Conservation (phyloP, 2,888 invertebrate species). For the Hoplodrina blanda region DNA sequence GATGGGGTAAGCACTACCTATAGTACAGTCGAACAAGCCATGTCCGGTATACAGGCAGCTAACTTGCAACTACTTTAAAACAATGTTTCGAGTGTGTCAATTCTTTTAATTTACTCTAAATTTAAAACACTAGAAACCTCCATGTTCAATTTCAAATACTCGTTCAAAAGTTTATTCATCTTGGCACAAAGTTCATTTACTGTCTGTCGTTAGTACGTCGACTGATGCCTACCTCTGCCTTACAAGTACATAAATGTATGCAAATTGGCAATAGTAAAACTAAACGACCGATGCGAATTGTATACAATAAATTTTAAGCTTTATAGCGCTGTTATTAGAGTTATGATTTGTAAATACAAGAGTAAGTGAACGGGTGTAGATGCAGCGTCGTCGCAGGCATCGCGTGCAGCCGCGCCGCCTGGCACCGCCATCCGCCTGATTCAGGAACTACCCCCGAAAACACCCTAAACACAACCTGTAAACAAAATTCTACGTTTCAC, state of each 20-base stretch:
- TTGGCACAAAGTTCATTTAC: slow-evolving; percentile 39
- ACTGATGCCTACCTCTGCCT: slow-evolving; percentile 36
- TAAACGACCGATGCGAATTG: slow-evolving; percentile 67
- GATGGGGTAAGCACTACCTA: slow-evolving; percentile 94
- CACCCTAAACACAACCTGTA: slow-evolving; percentile 77
- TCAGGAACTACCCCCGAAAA: slow-evolving; percentile 84
- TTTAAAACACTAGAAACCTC: no score
- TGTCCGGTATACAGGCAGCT: no score
- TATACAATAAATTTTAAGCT: slow-evolving; percentile 73
- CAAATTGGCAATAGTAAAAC: slow-evolving; percentile 72
- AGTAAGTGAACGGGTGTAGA: slow-evolving; percentile 70
- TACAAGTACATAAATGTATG: slow-evolving; percentile 65
- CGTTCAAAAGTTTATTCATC: slow-evolving; percentile 42
- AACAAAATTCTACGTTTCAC: slow-evolving; percentile 78
- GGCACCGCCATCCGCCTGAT: slow-evolving; percentile 88
- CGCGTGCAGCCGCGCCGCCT: slow-evolving; percentile 88
- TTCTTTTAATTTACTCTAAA: no score
- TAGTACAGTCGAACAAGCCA: neutral
- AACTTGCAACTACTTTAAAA: no score
- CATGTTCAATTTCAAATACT: neutral
- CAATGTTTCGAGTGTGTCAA: no score
- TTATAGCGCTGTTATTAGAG: slow-evolving; percentile 73
- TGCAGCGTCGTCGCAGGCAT: slow-evolving; percentile 78
- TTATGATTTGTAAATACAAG: slow-evolving; percentile 74
- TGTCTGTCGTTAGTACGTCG: slow-evolving; percentile 48